phyloP scores from a whole-genome alignment of 92 coral and sea anemone genomes.

The Bergia puertoricense region DNA sequence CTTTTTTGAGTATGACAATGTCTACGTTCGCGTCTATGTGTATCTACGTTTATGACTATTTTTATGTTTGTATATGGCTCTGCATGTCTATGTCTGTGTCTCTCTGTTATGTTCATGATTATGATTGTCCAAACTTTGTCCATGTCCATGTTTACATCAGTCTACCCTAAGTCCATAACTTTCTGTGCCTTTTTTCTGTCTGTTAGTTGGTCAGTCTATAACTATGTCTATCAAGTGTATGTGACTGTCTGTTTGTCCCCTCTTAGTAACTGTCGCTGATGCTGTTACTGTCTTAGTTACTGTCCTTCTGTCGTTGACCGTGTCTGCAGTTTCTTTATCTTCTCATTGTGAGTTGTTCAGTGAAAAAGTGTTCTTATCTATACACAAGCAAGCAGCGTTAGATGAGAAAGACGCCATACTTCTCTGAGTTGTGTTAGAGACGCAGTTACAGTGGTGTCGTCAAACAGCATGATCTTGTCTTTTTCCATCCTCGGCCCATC shows the following conservation, averaged over 20 bases:
- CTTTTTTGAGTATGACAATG: no score
- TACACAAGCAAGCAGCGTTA: not conserved
- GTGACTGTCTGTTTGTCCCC: not conserved
- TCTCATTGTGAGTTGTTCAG: no score
- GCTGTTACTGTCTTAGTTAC: not conserved
- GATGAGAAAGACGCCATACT: conserved; percentile 44
- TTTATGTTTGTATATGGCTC: no score
- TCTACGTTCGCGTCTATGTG: no score
- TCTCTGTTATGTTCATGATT: no score
- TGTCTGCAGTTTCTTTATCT: no score
- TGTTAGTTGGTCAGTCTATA: not conserved
- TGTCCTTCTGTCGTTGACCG: no score
- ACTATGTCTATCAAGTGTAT: not conserved
- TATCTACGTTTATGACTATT: no score
- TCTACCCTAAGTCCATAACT: not conserved
- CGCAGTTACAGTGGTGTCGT: conserved; percentile 80
- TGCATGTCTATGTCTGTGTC: no score
- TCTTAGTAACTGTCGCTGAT: not conserved
- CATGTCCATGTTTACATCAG: not conserved
- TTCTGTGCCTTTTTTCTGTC: not conserved
- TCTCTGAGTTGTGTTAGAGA: conserved; percentile 89
- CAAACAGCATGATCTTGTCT: conserved; percentile 83
- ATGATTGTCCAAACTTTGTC: not conserved
- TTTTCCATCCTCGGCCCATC: conserved; percentile 87
- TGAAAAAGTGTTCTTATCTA: not conserved